phyloP scores from a whole-genome alignment of 2,888 invertebrate species.

The Entomobrya multifasciata region DNA sequence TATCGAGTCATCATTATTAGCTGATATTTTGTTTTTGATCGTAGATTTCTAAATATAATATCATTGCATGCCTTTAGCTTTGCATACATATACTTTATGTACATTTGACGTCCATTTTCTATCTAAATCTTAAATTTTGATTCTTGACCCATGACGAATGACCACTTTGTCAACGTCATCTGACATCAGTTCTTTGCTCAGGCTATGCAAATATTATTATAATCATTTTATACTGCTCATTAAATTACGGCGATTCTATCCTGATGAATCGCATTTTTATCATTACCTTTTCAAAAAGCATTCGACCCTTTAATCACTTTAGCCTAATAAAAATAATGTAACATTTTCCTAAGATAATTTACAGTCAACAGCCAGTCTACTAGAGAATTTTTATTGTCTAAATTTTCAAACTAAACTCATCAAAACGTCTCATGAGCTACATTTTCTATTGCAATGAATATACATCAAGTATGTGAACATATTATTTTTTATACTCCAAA shows the following conservation, averaged over 20 bases:
- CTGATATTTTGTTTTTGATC: constrained; percentile 35
- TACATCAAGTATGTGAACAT: too few relatives aligned
- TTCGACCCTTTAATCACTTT: too few relatives aligned
- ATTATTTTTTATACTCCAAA: too few relatives aligned
- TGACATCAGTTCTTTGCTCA: not conserved
- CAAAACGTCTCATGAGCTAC: too few relatives aligned
- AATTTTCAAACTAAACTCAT: too few relatives aligned
- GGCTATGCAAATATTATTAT: constrained; percentile 13
- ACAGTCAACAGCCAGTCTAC: too few relatives aligned
- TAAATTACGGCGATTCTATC: not conserved
- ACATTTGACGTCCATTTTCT: constrained; percentile 42
- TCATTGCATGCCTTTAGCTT: not conserved
- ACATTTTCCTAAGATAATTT: too few relatives aligned
- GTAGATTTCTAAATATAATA: not conserved
- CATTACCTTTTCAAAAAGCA: too few relatives aligned
- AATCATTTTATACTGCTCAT: not conserved
- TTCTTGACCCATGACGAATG: constrained; percentile 67
- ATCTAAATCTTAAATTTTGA: constrained; percentile 39
- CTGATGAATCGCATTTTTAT: too few relatives aligned
- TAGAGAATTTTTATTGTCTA: too few relatives aligned
- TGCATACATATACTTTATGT: not conserved
- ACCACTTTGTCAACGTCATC: constrained; percentile 68
- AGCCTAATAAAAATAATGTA: too few relatives aligned
- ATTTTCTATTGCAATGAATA: too few relatives aligned
- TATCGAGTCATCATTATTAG: constrained; percentile 58